Evolutionary conservation across 2,797 vertebrate genomes (phyloP), one percentile per base, ranked within the genome.

Genomic region (Coilia nasus): DNA sequence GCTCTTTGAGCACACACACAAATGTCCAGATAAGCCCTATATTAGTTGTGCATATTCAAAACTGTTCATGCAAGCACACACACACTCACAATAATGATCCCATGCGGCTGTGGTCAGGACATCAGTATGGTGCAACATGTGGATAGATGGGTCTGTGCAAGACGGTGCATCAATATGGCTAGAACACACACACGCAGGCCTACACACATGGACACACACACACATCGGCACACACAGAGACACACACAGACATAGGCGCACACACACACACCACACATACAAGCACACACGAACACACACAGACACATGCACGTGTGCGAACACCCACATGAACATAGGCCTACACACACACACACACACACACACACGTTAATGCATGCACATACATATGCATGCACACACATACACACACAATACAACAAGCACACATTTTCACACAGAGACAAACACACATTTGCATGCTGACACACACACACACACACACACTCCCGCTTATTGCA

Each of bases 121-220:
- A 71, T 35, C 14, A 35, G 28, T 71, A 12, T 64, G 14, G 67
- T 35, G 67, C 67, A 71, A 71, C 31, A 71, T 71, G 57, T 60
- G 67, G 82, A 88, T 85, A 75, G 82, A 87, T 88, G 86, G 80
- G 84, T 88, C 85, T 85, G 82, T 71, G 83, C 50, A 54, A 15
- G 57, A 59, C 2, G 21, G 57, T 59, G 19, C 11, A 59, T 59
- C 19, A 11, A 54, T 0, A 54, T 54, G 19, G 57, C 17, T 25
- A 15, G 62, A 67, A 67, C 28, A 31, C 25, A 75, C 15, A 75
- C 67, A 78, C 67, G 35, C 71, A 78, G 25, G 31, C 6, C 1
- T 17, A 78, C 71, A 44, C 17, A 10, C 6, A 41, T 25, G 7
- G 4, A 31, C 64, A 62, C 60, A 62, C 60, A 25, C n/a, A 62